Evolutionary conservation across 2,113 vertebrate genomes (phyloP), one percentile per base, ranked within the genome.

Genomic region (Barnardius zonarius): DNA sequence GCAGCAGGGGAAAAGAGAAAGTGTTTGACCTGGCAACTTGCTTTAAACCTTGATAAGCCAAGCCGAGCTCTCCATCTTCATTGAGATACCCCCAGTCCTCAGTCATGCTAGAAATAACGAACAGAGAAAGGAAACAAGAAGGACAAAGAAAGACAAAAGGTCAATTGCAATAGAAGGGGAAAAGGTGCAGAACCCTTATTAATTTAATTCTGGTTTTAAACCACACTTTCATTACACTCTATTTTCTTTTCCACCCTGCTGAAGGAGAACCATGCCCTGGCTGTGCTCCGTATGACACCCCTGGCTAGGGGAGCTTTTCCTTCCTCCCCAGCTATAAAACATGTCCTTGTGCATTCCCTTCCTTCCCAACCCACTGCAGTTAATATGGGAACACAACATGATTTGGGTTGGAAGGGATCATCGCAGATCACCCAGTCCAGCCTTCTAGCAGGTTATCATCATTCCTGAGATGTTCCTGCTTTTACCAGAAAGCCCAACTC

Each of bases 31-130:
- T 99, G 98, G 99, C 98, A 88, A 99, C 99, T 98, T 99, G 98
- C 96, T 99, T 99, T 98, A 99, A 98, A 82, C 99, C 99, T 96
- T 99, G 98, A 96, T 99, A 99, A 91, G 99, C 99, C 98, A 99
- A 96, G 95, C 98, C 98, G 95, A 99, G 98, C 94, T 99, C 99
- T 86, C 98, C 99, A 33, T 99, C 99, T 98, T 99, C 99, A 94
- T 99, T 99, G 97, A 99, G 98, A 95, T 98, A 98, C 67, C 98
- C 97, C 98, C 99, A 99, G 94, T 99, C 99, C 97, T 99, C 98
- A 96, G 98, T 98, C 97, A 98, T 97, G 98, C 98, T 99, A 98
- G 97, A 97, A 98, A 97, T 93, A 97, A 98, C 96, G 93, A 97
- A 93, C 82, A 98, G 96, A 82, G 87, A 97, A 86, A 89, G 92